These are phyloP conservation scores for Lepeophtheirus salmonis DNA, from an alignment of 1,140 invertebrate genomes.

Conservation along the genomic window DNA sequence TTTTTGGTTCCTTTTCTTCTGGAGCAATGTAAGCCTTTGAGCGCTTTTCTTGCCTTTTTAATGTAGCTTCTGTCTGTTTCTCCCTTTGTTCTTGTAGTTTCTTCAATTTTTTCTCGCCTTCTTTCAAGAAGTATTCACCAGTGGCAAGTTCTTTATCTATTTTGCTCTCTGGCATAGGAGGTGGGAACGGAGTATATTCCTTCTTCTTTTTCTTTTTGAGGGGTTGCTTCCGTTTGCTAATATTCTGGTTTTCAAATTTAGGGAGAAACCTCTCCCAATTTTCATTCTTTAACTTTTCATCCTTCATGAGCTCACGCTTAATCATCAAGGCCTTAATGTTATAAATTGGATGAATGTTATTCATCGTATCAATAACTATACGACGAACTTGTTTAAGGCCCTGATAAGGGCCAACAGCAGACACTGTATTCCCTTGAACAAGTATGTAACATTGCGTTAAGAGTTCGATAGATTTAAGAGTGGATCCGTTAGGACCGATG, in stretches of 20 bases:
- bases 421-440: conserved; percentile 94
- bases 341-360: conserved; percentile 98
- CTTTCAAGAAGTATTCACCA: conserved; percentile 88
- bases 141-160: conserved; percentile 80
- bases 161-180: conserved; percentile 73
- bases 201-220: conserved; percentile 68
- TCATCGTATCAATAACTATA: conserved; percentile 93
- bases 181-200: conserved; percentile 93
- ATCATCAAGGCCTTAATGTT: conserved; percentile 98
- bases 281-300: conserved; percentile 42
- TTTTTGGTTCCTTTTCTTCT: conserved; percentile 33
- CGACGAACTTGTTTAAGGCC: conserved; percentile 47
- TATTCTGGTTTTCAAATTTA: conserved; percentile 81
- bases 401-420: conserved; percentile 81
- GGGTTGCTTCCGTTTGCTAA: conserved; percentile 62
- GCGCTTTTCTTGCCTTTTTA: conserved; percentile 50
- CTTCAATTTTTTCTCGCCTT: conserved; percentile 52
- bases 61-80: conserved; percentile 38
- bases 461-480: conserved; percentile 89
- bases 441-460: conserved; percentile 94
- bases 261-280: conserved; percentile 95
- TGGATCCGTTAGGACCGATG: conserved; percentile 90
- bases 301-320: conserved; percentile 73
- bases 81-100: conserved; percentile 47
- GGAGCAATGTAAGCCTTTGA: conserved; percentile 64